Evolutionary conservation across 2,888 invertebrate species (phyloP), one percentile per base, ranked within the genome.

Genomic region (Micropterix aruncella): DNA sequence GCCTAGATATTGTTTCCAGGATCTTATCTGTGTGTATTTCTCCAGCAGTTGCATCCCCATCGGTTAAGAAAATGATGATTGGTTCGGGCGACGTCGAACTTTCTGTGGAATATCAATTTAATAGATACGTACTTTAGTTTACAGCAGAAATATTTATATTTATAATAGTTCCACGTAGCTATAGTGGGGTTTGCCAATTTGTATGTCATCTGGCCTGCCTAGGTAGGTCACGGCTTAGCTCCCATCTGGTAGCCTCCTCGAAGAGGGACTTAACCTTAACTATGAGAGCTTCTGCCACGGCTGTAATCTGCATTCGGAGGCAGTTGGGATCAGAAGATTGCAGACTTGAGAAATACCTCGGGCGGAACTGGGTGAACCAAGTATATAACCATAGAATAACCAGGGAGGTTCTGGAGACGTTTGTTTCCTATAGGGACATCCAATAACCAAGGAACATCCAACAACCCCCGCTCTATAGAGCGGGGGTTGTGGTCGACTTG

Each of bases 31-130:
- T 60, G 52, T 66, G 61, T 3, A 71, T 70, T 53, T 70, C 70
- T 3, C 77, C 78, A 1, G 75, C 73, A 2, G 78, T 79, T 2
- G 80, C 74, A 53, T 79, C 77, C 37, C 80, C 80, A 59, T 80
- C 79, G 1, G 80, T 80, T 49, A 80, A 59, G 63, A 80, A 80
- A 40, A 80, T 70, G 37, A 80, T 74, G 42, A 79, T 73, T 0
- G 80, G 77, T 59, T 79, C 77, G 50, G 73, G 59, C 3, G 59
- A 55, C 42, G 53, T 18, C 40, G 40, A 51, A 49, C 42, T 50
- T 51, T 53, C 19, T 46, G 40, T 43, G 38, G 37, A 42, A 18
- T 40, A 17, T 5, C 14, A 38, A 14, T 16, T 41, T 19, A 19
- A 19, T 2, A 5, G n/a, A 7, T 19, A 16, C 14, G 19, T 16